Percentiles rank a stretch among this genome's conserved stretches.
Evolutionary conservation across 2,888 invertebrate species (phyloP).

Genomic region (Eupithecia vulgata): DNA sequence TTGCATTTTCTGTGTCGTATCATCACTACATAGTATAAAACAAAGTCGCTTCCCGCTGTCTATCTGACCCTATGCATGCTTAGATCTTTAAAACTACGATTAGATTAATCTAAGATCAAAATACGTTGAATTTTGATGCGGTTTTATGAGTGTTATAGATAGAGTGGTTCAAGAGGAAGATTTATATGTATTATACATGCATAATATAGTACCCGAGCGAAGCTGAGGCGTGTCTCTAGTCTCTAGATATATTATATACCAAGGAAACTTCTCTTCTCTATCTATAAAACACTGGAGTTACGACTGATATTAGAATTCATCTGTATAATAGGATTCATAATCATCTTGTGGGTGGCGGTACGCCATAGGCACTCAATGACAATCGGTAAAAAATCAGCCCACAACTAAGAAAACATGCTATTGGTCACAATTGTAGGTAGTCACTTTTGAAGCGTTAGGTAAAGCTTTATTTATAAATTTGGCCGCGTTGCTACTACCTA

Average conservation of each 20-base stretch:
- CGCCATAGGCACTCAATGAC: slow-evolving; percentile 1
- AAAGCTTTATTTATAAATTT: neutral
- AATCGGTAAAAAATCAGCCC: neutral
- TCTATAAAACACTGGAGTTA: neutral
- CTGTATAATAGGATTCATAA: neutral
- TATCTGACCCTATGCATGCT: no score
- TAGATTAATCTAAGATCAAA: no score
- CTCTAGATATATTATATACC: no score
- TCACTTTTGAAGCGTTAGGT: neutral
- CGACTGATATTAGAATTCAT: neutral
- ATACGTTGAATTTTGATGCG: no score
- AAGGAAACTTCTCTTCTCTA: neutral
- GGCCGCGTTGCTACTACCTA: neutral
- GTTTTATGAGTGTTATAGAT: no score
- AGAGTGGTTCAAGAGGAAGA: no score
- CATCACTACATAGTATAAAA: no score
- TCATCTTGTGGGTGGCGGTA: neutral
- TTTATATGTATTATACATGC: no score
- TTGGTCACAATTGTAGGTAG: neutral
- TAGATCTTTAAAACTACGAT: no score
- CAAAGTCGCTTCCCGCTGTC: no score
- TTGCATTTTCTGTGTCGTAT: neutral
- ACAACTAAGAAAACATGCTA: neutral
- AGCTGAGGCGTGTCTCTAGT: no score
- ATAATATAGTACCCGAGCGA: no score